These are phyloP conservation scores for Eubasilissa splendida DNA, from an alignment of 2,888 invertebrate species.

Conservation along the genomic window DNA sequence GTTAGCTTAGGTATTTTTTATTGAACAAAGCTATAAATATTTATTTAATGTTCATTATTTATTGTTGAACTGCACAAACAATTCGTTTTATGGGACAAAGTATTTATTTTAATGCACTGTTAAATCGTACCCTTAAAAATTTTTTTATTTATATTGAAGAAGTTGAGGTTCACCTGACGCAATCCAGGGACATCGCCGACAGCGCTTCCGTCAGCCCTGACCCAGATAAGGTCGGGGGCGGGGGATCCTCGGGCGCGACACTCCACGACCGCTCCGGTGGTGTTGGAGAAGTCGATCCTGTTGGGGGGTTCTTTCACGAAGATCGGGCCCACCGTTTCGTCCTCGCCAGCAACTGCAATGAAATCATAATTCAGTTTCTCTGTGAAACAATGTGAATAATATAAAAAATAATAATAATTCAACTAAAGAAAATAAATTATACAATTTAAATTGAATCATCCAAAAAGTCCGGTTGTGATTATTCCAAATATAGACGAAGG, in stretches of 20 bases:
- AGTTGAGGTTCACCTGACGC: conserved; percentile 76
- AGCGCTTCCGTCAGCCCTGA: conserved; percentile 90
- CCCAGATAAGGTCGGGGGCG: conserved; percentile 93
- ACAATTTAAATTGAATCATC: too few species aligned
- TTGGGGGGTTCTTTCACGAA: conserved; percentile 94
- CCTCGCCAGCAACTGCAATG: conserved; percentile 73
- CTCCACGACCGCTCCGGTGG: conserved; percentile 92
- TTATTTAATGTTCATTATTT: not conserved
- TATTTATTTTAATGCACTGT: too few species aligned
- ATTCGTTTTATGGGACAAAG: too few species aligned
- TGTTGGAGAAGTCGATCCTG: conserved; percentile 94
- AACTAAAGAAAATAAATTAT: too few species aligned
- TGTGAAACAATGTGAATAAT: too few species aligned
- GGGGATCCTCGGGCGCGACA: conserved; percentile 94
- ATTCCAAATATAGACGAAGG: too few species aligned
- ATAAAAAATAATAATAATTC: too few species aligned
- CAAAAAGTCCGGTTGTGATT: too few species aligned
- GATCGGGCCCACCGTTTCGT: conserved; percentile 89
- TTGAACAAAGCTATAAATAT: not conserved
- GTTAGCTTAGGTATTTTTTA: too few species aligned
- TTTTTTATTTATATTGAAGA: not conserved
- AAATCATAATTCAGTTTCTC: too few species aligned
- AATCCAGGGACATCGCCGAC: conserved; percentile 93
- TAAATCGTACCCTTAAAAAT: too few species aligned
- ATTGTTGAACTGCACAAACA: too few species aligned